These are phyloP conservation scores for Chlamydotis undulata DNA, from an alignment of 2,113 vertebrate species.

Conservation along the genomic window DNA sequence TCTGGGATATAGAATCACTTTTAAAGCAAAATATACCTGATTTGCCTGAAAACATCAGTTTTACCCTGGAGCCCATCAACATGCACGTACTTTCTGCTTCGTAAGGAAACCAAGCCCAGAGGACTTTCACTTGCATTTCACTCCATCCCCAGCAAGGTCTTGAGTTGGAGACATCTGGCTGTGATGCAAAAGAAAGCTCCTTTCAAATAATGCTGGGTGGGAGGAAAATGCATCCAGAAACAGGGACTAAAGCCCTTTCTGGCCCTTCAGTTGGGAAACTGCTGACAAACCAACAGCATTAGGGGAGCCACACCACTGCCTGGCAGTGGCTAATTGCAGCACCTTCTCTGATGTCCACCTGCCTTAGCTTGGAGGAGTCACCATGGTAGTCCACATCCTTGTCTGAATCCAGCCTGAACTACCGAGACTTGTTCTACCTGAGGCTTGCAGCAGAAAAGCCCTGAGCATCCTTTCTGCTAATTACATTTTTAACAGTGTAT, in stretches of 20 bases:
- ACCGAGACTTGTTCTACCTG: neutral
- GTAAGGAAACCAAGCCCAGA: neutral
- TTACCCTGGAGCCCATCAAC: neutral
- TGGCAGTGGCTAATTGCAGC: neutral
- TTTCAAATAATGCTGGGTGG: neutral
- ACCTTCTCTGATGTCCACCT: neutral
- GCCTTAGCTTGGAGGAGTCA: neutral
- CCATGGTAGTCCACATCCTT: neutral
- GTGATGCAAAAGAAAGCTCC: neutral
- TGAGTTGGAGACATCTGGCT: neutral
- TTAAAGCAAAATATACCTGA: neutral
- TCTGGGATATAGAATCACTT: neutral
- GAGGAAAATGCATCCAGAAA: neutral
- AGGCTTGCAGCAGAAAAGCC: neutral
- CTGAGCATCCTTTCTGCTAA: neutral
- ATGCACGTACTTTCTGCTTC: neutral
- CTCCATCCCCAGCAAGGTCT: neutral
- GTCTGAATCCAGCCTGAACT: neutral
- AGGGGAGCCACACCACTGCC: neutral
- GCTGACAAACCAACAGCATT: rapidly evolving
- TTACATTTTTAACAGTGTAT: neutral
- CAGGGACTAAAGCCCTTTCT: neutral
- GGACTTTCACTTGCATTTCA: neutral
- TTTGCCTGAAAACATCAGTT: neutral
- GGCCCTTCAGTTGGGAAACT: neutral